Conservation (phyloP, 1,140 invertebrate genomes). For the Heliconius himera region DNA sequence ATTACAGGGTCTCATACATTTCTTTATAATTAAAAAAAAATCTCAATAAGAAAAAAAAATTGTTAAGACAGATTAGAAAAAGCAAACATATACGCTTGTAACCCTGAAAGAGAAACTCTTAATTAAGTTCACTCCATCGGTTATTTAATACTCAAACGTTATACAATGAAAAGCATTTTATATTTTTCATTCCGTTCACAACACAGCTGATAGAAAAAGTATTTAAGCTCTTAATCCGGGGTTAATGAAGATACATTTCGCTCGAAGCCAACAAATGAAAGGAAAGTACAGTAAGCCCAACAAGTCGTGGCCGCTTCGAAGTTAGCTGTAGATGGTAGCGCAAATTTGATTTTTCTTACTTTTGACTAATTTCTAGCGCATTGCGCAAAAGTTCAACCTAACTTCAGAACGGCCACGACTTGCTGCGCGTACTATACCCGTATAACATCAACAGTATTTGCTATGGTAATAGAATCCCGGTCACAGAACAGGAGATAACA, state of each 20-base stretch:
- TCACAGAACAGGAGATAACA: background rate
- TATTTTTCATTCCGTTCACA: background rate
- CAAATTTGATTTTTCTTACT: too few relatives aligned
- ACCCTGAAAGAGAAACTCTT: background rate
- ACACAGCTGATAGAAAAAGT: background rate
- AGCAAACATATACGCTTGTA: background rate
- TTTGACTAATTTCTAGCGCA: too few relatives aligned
- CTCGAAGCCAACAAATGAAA: background rate
- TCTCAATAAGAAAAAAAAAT: too few relatives aligned
- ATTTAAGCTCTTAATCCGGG: background rate
- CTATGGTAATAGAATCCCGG: background rate
- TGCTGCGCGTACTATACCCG: background rate
- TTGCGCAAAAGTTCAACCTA: too few relatives aligned
- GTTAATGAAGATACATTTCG: slow-evolving; percentile 4
- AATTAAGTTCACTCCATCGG: background rate
- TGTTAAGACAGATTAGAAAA: background rate
- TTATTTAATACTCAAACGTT: background rate
- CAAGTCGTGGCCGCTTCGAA: too few relatives aligned
- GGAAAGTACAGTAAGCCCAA: background rate
- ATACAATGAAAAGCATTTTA: background rate
- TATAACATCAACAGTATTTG: background rate
- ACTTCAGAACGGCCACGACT: too few relatives aligned
- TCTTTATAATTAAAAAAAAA: too few relatives aligned
- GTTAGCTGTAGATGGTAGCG: too few relatives aligned
- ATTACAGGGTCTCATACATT: too few relatives aligned